A percentile compares a stretch with the other conserved stretches of the same genome.
Conservation (phyloP, 2,797 vertebrate species). For the Acrossocheilus wenchowensis region DNA sequence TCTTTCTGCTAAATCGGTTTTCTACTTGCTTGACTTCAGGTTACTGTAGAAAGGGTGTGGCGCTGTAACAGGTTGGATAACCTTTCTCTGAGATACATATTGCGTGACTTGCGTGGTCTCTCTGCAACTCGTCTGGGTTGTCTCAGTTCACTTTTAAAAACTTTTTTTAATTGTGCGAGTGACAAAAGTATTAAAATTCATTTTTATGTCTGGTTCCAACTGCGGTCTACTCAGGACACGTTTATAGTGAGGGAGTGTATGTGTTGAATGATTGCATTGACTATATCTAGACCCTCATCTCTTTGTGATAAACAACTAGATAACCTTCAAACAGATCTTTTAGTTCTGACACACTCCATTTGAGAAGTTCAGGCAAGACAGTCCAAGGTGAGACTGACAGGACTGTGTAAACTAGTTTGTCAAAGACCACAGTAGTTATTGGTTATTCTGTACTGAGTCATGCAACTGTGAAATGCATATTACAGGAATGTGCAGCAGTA, state of each 20-base stretch:
- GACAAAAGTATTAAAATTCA: background rate
- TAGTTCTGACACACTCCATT: background rate
- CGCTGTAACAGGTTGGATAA: slow-evolving; percentile 69
- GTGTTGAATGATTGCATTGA: background rate
- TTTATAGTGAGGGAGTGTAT: background rate
- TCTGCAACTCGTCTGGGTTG: background rate
- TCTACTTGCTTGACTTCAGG: slow-evolving; percentile 28
- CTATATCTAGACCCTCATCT: background rate
- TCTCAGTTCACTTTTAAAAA: background rate
- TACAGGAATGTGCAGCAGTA: background rate
- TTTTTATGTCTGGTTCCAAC: background rate
- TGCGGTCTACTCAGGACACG: background rate
- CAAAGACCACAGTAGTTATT: background rate
- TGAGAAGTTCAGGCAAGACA: background rate
- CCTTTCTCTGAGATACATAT: slow-evolving; percentile 27
- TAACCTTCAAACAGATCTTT: background rate
- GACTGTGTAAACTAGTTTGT: background rate
- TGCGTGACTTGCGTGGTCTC: background rate
- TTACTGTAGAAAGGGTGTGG: slow-evolving; percentile 64
- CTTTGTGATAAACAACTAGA: background rate
- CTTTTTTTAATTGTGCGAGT: background rate
- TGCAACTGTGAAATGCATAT: background rate
- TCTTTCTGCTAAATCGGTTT: background rate
- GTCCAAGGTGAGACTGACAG: background rate
- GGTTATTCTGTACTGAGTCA: background rate